phyloP scores from a whole-genome alignment of 2,888 invertebrate genomes.

The Meta bourneti region DNA sequence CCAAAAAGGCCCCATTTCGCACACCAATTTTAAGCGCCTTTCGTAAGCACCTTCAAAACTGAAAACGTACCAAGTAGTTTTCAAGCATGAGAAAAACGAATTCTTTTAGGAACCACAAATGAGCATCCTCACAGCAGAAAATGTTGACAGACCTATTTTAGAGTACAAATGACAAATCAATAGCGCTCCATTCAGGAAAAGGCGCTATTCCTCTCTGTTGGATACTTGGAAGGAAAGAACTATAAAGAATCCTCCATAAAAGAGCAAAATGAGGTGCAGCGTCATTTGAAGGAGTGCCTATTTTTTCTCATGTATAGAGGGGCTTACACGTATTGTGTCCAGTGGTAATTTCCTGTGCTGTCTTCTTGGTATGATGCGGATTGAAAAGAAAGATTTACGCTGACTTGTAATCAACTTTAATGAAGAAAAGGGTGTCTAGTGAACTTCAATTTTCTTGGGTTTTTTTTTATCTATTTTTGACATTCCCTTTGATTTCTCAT shows the following conservation, averaged over 20 bases:
- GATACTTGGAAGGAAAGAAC: background rate
- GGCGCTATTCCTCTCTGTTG: background rate
- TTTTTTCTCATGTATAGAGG: background rate
- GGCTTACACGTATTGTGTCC: background rate
- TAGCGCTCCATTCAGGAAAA: background rate
- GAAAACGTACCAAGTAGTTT: too few species aligned
- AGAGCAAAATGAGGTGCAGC: background rate
- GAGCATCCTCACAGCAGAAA: background rate
- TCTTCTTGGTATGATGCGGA: background rate
- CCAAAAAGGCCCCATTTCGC: too few species aligned
- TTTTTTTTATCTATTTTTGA: background rate
- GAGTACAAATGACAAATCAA: conserved; percentile 1
- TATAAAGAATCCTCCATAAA: conserved; percentile 8
- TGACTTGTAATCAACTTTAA: background rate
- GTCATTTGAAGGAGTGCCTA: background rate
- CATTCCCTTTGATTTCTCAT: background rate
- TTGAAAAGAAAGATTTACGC: background rate
- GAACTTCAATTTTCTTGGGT: background rate
- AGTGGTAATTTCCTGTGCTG: background rate
- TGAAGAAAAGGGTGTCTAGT: background rate
- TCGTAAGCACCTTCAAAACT: too few species aligned
- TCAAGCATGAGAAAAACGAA: too few species aligned
- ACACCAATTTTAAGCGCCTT: too few species aligned
- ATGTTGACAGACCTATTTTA: background rate
- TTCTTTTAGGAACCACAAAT: too few species aligned